Evolutionary conservation across 1,140 invertebrate species (phyloP), one percentile per base, ranked within the genome.

Genomic region (Drosophila ananassae): DNA sequence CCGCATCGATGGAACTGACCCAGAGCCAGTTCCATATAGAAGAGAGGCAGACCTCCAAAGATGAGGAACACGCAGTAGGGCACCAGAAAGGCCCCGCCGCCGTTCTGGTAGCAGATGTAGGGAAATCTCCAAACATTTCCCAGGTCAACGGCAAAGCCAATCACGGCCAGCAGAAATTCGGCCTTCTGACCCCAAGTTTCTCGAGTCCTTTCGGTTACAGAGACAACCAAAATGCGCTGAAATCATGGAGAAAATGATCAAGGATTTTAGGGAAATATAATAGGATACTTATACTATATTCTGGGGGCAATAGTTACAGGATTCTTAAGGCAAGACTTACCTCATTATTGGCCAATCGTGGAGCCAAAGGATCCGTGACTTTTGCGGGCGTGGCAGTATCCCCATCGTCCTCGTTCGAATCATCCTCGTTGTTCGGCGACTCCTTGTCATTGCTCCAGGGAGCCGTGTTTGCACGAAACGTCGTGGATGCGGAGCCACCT

Each of bases 1-100:
- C 98, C 97, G 83, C 96, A 97, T 13, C 97, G 94, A 92, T 98
- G 97, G 93, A 97, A 98, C 91, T 98, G 98, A 12, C 98, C 98
- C 55, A 99, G 92, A 2, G 98, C 97, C 73, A 98, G 91, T 92
- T 99, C 98, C 96, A 99, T 96, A 92, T 98, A 98, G 92, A 98
- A 99, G 21, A 99, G 93, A 1, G 98, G 98, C 9, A 99, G 94
- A 7, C 98, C 98, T 4, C 97, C 97, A 77, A 98, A 96, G 46
- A 98, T 93, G 84, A 98, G 93, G 95, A 98, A 98, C 51, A 98
- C 93, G 73, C 96, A 96, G 92, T 98, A 99, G 0, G 98, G 98
- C 37, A 99, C 96, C 44, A 99, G 94, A 92, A 99, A 99, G 2
- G 98, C 98, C 77, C 98, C 95, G 56, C 95, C 95, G 25, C 96